Evolutionary conservation across 1,140 invertebrate genomes (phyloP), one percentile per base, ranked within the genome.

Genomic region (Conus ventricosus): DNA sequence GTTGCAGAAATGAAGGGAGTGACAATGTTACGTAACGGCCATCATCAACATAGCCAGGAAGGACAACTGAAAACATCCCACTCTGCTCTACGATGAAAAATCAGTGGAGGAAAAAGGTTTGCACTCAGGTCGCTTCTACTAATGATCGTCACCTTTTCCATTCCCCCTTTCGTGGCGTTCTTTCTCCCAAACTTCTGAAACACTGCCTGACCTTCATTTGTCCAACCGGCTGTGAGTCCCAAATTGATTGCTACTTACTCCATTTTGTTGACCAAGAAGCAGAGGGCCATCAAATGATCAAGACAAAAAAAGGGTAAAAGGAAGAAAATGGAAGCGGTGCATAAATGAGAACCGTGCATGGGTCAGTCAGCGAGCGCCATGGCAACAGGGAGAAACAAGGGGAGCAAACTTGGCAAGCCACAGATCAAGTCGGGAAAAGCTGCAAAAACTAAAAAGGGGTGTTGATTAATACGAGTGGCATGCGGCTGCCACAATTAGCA

Each of bases 241-340:
- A 27, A 53, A 60, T 55, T 17, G 4, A 51, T n/a, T 23, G 51
- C 54, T 88, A 88, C 87, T 84, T 85, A 85, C 83, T 88, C 81
- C 78, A 83, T 84, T 83, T 27, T 82, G 87, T 51, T 11, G 87
- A 78, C 80, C 80, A 23, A 81, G 82, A 84, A 84, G 82, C 55
- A 51, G n/a, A 80, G 25, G 39, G 39, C 53, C n/a, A 23, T 54
- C n/a, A 86, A 87, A 75, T n/a, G 83, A 87, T 87, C 86, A 81
- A 87, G 55, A 87, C 85, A 87, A 88, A 83, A 83, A 63, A 75
- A 55, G 83, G 67, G 27, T 23, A 20, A 76, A 60, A 51, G 63
- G 75, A 51, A 54, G 54, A 76, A 76, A 89, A 89, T 85, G 85
- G 88, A 89, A 89, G 88, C 88, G 84, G 85, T 89, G 88, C 88